Percentiles rank a stretch among this genome's conserved stretches.
Evolutionary conservation across 2,113 vertebrate genomes (phyloP).

Genomic region (Engraulis encrasicolus): DNA sequence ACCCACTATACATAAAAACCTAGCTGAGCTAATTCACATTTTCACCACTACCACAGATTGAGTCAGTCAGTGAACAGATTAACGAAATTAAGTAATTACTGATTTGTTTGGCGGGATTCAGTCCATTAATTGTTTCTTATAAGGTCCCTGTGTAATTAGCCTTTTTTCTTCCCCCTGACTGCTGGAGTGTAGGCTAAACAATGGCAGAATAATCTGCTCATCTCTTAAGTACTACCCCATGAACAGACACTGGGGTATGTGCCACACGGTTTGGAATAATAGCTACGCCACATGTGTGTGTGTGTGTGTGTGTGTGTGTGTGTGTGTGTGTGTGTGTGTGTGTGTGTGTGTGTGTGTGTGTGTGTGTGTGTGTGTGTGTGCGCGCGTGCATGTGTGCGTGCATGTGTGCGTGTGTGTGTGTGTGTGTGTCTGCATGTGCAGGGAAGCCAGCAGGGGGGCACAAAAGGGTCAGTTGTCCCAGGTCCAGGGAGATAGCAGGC

Average conservation of each 20-base stretch:
- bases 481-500: no score
- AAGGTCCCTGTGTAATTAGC: not conserved
- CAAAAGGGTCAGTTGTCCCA: no score
- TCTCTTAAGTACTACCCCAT: not conserved
- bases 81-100: slow-evolving; percentile 8
- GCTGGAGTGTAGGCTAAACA: not conserved
- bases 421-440: no score
- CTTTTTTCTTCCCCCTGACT: slow-evolving; percentile 2
- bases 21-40: not conserved
- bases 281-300: not conserved
- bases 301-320: not conserved
- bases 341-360: not conserved
- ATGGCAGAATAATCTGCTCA: not conserved
- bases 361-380: no score
- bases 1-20: no score
- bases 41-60: not conserved
- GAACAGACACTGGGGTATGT: not conserved
- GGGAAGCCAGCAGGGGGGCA: no score
- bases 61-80: not conserved
- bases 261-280: not conserved
- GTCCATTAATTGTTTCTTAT: slow-evolving; percentile 3
- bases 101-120: not conserved
- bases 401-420: no score
- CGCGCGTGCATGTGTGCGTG: no score
- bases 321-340: not conserved